Evolutionary conservation across 2,797 vertebrate genomes (phyloP).

Genomic region (Sebastes aleutianus): DNA sequence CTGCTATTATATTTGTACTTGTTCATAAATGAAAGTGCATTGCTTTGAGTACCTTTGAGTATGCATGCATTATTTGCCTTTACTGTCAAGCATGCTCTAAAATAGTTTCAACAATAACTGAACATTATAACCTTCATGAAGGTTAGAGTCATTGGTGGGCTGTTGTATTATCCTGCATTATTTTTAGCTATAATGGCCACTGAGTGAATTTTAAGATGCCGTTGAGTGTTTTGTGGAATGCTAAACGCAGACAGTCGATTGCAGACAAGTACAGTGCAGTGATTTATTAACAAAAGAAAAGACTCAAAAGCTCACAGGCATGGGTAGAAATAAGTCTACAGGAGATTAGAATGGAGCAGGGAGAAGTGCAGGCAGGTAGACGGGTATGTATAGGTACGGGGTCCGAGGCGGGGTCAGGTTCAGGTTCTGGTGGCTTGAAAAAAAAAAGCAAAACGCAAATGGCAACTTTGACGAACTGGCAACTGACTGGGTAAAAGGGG

Average conservation of each 20-base stretch:
- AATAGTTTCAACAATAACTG: neutral
- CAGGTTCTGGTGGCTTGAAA: neutral
- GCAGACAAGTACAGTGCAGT: neutral
- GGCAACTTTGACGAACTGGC: neutral
- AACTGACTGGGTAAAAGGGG: neutral
- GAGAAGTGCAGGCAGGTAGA: neutral
- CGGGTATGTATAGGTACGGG: neutral
- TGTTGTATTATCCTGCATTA: neutral
- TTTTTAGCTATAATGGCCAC: neutral
- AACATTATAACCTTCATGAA: neutral
- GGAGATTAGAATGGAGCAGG: neutral
- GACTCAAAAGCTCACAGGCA: neutral
- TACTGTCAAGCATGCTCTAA: neutral
- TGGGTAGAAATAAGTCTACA: neutral
- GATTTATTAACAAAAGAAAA: neutral
- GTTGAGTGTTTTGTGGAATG: neutral
- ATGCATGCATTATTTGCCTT: neutral
- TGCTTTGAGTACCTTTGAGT: too few relatives aligned
- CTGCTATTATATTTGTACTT: neutral
- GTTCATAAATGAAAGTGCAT: too few relatives aligned
- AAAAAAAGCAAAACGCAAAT: neutral
- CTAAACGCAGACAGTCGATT: neutral
- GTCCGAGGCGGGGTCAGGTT: neutral
- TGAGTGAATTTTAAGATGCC: neutral
- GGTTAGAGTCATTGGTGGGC: neutral